Conservation (phyloP, 1,140 invertebrate species). For the Coenobita brevimanus region DNA sequence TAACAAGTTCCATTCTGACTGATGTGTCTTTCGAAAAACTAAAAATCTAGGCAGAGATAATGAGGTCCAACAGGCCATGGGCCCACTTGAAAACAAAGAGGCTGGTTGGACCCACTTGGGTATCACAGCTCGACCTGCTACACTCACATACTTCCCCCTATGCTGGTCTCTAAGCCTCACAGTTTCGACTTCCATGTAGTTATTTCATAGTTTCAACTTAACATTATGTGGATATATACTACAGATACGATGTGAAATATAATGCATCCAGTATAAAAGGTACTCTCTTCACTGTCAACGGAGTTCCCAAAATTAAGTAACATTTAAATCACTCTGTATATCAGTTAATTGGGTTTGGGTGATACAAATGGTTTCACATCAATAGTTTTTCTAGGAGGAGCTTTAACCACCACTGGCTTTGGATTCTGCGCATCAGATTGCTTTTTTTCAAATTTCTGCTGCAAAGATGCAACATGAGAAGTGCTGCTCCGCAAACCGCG, state of each 20-base stretch:
- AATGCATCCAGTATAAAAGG: not conserved
- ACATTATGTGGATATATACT: no score
- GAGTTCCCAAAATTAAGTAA: not conserved
- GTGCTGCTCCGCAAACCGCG: constrained; percentile 38
- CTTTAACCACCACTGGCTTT: constrained; percentile 9
- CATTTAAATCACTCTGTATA: not conserved
- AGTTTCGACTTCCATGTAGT: no score
- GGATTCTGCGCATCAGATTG: constrained; percentile 35
- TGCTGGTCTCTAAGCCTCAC: no score
- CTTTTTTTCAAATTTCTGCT: constrained; percentile 69
- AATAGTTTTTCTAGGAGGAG: constrained; percentile 43
- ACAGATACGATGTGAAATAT: no score
- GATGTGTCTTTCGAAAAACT: not conserved
- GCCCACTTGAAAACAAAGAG: not conserved
- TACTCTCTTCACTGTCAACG: not conserved
- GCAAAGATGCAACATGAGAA: constrained; percentile 65
- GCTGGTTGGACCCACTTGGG: not conserved
- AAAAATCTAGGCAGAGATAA: not conserved
- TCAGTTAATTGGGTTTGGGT: constrained; percentile 51
- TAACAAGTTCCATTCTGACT: not conserved
- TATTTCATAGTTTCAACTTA: no score
- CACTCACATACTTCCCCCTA: not conserved
- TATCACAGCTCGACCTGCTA: constrained; percentile 58
- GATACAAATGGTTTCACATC: constrained; percentile 49
- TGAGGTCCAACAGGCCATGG: not conserved